Evolutionary conservation across 2,797 vertebrate genomes (phyloP), one percentile per base, ranked within the genome.

Genomic region (Sylvilagus floridanus): DNA sequence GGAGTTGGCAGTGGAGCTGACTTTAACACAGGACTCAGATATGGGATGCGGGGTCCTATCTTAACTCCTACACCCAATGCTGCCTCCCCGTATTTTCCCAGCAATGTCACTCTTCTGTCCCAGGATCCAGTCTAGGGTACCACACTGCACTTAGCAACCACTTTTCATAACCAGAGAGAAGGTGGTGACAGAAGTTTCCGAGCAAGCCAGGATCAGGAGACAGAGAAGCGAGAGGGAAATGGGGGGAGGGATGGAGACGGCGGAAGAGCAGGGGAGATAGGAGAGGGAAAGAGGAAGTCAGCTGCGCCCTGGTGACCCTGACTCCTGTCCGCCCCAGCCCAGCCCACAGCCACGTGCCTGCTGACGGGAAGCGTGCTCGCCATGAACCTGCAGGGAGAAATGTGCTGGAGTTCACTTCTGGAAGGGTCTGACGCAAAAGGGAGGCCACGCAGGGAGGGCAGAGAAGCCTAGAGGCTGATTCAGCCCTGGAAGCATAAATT

Each of bases 151-250:
- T 75, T 75, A 63, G 32, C 72, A 82, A 88, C 69, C 60, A 22
- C 69, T 77, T 94, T 78, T 93, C 66, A 50, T 66, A 77, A 85
- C 54, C 24, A 54, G 30, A 82, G 28, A 88, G 54, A 57, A 60
- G 32, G 69, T 65, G 42, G 47, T 82, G 13, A 93, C 12, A 13
- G 30, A 65, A 9, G 30, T 73, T 57, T 96, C 88, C 60, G 52
- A 60, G 30, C 42, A 84, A 88, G 52, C 26, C 77, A 88, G 52
- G 42, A 68, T 79, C 3, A 54, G 52, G 17, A 76, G 11, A 35
- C 14, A 30, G 72, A 35, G 66, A 52, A 66, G 26, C 52, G 11
- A 85, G 52, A 68, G 14, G 2, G 60, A n/a, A 13, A 11, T 10
- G 16, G 66, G 32, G 14, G 16, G 9, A 63, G 17, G 8, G 60